Base-by-base conservation (phyloP, 2,888 invertebrate species). In the Ennomos fuscantarius region DNA sequence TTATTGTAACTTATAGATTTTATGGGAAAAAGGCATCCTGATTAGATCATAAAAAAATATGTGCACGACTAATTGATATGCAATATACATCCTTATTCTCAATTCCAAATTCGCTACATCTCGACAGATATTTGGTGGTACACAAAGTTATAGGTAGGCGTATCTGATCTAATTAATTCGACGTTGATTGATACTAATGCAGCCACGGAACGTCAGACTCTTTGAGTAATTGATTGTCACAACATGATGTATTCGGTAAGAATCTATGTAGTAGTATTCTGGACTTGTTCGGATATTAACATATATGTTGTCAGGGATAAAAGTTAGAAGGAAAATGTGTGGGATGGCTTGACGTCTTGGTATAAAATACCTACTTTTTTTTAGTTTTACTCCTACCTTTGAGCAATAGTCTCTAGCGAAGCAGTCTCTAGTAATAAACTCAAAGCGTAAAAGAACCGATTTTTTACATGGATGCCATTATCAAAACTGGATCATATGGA, bases 171-270 rank as follows among this genome's bases (percentile, higher is more conserved):
- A 90, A 90, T 90, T 89, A 90, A 88, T 87, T 70, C 80, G 89
- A 91, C 91, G 79, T 86, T 91, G 91, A 91, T 90, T 84, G 90
- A 91, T 90, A 85, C 86, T 89, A 90, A 91, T 89, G 88, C 85
- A 82, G 79, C 79, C 79, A 67, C 60, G 80, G 74, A 74, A 79
- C 80, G 83, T 81, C 81, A 80, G 77, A 76, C 71, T 63, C 72
- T 61, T 77, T 84, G 86, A 86, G 82, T 89, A 87, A 89, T 88
- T 88, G 87, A 86, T 88, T 89, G 88, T 87, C 87, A 89, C 87
- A 87, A 89, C 86, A 87, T 78, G 78, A 81, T 81, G 75, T 79
- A 82, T 81, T 74, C 69, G 68, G 68, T 72, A 78, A 52, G 64
- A 62, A 62, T 62, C 60, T 45, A 76, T 55, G 62, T 53, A 53